Evolutionary conservation across 1,140 invertebrate species (phyloP).

Genomic region (Drosophila quadrilineata): DNA sequence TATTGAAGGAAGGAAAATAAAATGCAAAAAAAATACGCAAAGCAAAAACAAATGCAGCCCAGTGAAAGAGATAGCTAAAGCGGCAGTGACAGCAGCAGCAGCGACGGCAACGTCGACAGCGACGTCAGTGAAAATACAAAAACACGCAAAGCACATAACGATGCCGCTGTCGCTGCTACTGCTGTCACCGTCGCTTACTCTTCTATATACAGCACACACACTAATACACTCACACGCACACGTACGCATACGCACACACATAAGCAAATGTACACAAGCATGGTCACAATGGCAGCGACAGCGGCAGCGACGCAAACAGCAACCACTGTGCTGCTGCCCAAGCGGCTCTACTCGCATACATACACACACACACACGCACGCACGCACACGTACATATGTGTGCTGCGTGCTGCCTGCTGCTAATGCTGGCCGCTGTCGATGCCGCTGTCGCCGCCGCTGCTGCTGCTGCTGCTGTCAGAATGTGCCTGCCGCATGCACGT

Average conservation of each 20-base stretch:
- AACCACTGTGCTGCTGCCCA: constrained; percentile 1
- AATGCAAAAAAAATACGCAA: constrained; percentile 45
- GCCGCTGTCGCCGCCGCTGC: constrained; percentile 2
- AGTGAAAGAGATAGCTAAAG: constrained; percentile 32
- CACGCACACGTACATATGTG: constrained; percentile 16
- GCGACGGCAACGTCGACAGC: constrained; percentile 10
- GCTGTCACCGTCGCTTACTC: constrained; percentile 1
- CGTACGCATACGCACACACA: constrained; percentile 2
- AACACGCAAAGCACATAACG: constrained; percentile 44
- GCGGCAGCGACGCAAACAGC: constrained; percentile 9
- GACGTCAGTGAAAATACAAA: constrained; percentile 36
- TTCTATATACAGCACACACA: constrained; percentile 31
- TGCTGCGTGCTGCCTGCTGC: constrained; percentile 1
- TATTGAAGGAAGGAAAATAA: too few species aligned
- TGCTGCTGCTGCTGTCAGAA: constrained; percentile 26
- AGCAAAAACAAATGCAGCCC: constrained; percentile 72
- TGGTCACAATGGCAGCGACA: constrained; percentile 6
- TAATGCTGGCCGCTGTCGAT: constrained; percentile 5
- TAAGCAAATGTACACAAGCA: constrained; percentile 1
- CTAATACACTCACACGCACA: not conserved
- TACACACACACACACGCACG: too few species aligned
- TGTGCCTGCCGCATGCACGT: constrained; percentile 63
- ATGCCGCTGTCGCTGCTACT: constrained; percentile 9
- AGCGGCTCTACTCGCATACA: constrained; percentile 19
- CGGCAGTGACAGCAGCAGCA: constrained; percentile 22